phyloP scores from a whole-genome alignment of 2,888 invertebrate genomes.

The Euplagia quadripunctaria region DNA sequence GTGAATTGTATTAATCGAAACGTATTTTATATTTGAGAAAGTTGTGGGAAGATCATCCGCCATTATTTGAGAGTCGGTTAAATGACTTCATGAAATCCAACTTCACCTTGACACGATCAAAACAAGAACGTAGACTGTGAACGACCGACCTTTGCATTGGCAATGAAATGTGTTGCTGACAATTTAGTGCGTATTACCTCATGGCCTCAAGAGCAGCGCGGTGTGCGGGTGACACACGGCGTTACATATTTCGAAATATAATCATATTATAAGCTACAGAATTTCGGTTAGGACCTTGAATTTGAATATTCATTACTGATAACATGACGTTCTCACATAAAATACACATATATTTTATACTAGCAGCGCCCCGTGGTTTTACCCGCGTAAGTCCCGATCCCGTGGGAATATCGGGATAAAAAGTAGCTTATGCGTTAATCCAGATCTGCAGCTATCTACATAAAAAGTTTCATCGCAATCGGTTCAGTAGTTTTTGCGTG shows the following conservation, averaged over 20 bases:
- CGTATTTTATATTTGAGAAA: neutral
- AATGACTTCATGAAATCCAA: constrained; percentile 60
- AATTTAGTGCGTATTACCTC: constrained; percentile 48
- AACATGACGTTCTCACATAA: neutral
- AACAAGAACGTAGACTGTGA: constrained; percentile 69
- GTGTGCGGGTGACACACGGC: constrained; percentile 28
- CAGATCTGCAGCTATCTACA: no score
- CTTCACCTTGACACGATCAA: constrained; percentile 67
- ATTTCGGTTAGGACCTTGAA: neutral
- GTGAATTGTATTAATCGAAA: neutral
- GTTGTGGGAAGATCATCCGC: constrained; percentile 3
- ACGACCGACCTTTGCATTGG: constrained; percentile 70
- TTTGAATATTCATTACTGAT: neutral
- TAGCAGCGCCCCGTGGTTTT: no score
- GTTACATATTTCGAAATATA: constrained; percentile 23
- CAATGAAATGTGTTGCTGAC: constrained; percentile 58
- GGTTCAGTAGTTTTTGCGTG: no score
- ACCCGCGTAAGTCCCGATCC: no score
- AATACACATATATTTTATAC: no score
- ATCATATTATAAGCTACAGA: neutral
- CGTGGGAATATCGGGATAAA: no score
- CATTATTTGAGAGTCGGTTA: constrained; percentile 43
- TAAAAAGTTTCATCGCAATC: no score
- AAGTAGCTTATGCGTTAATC: no score
- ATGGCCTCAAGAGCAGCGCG: constrained; percentile 22